Evolutionary conservation across 2,888 invertebrate genomes (phyloP).

Genomic region (Stenodema calcarata): DNA sequence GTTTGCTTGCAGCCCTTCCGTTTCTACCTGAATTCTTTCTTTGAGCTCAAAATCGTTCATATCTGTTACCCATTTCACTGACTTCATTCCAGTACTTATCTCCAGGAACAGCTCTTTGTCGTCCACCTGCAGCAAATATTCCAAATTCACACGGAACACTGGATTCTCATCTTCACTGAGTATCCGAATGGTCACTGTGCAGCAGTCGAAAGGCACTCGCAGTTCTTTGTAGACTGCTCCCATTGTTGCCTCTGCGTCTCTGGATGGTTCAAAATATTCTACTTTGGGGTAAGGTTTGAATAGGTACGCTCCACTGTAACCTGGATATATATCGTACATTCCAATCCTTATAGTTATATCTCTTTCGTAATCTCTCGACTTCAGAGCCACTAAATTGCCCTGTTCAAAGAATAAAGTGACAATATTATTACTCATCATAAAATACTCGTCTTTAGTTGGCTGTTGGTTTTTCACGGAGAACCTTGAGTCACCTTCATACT

Average conservation of each 20-base stretch:
- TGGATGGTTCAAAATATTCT: slow-evolving; percentile 10
- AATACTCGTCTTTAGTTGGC: neutral
- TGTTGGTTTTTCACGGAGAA: neutral
- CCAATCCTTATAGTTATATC: slow-evolving; percentile 1
- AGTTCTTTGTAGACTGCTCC: neutral
- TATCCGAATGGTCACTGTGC: slow-evolving; percentile 11
- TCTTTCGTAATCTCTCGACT: neutral
- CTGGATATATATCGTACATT: slow-evolving; percentile 16
- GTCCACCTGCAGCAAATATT: slow-evolving; percentile 9
- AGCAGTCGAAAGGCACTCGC: neutral
- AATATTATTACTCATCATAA: neutral
- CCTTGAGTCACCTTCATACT: neutral
- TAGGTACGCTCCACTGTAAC: slow-evolving; percentile 50
- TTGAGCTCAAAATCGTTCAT: slow-evolving; percentile 50
- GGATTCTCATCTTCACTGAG: neutral
- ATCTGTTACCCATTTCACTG: slow-evolving; percentile 47
- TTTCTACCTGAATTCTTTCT: slow-evolving; percentile 16
- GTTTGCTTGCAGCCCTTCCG: slow-evolving; percentile 38
- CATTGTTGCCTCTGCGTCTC: neutral
- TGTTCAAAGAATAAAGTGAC: neutral
- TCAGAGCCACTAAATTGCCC: neutral
- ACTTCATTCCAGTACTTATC: slow-evolving; percentile 35
- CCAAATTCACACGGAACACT: slow-evolving; percentile 31
- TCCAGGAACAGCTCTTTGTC: slow-evolving; percentile 50
- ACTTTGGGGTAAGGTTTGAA: slow-evolving; percentile 43